Evolutionary conservation across 2,888 invertebrate genomes (phyloP), one percentile per base, ranked within the genome.

Genomic region (Anagyrus pseudococci): DNA sequence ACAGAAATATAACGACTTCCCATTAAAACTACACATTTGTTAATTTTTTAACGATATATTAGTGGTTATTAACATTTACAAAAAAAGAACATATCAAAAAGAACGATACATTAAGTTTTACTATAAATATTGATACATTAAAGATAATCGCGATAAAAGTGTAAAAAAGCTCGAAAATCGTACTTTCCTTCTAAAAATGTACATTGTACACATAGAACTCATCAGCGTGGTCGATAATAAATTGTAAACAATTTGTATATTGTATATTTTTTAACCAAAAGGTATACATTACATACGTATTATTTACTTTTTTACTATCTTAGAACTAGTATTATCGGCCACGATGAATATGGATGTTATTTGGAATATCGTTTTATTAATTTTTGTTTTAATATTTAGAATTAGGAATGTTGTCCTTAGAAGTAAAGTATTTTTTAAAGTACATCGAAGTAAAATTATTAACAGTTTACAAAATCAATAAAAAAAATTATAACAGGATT

Each of bases 121-220:
- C n/a, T n/a, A 49, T 54, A 57, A 54, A 52, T 37, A 58, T 20
- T 33, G 43, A n/a, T n/a, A 53, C 44, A 61, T 58, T 22, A 58
- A 59, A 33, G 56, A 57, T 43, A 61, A n/a, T 48, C 49, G 41
- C 49, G 43, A 44, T 52, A 56, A 50, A 52, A 55, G 50, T 58
- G 33, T 59, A 62, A 66, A 66, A 65, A 61, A 56, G 54, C 33
- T 62, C 55, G 40, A 62, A 59, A 47, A 47, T 58, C 43, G 40
- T 43, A 59, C 54, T 54, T 65, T 58, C 44, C 22, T 56, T 62
- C 62, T 61, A 55, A 58, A 59, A 62, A 56, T 53, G 43, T 56
- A 62, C 52, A 53, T 47, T 52, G 25, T 43, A 50, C 43, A 52
- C 55, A 29, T 54, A 52, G 2, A 66, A 54, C 52, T 55, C n/a